A percentile compares a stretch with the other conserved stretches of the same genome.
Conservation (phyloP, 2,888 invertebrate genomes). For the Notocelia uddmanniana region DNA sequence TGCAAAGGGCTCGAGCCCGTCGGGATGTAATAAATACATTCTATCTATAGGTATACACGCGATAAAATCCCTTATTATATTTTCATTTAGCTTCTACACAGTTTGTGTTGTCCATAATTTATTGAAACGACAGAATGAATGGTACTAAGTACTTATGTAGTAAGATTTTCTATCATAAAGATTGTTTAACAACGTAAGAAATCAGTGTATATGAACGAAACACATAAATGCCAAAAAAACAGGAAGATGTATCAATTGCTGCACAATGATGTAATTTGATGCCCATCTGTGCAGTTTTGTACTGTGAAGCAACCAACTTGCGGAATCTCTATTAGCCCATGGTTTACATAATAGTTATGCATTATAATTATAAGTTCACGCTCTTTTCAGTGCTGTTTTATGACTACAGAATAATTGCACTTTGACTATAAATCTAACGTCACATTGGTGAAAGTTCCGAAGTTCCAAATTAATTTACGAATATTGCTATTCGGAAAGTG, state of each 20-base stretch:
- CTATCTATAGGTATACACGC: no score
- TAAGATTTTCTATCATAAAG: not conserved
- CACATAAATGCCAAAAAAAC: conserved; percentile 17
- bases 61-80: no score
- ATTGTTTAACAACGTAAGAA: not conserved
- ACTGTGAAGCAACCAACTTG: conserved; percentile 37
- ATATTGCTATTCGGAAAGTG: conserved; percentile 17
- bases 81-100: no score
- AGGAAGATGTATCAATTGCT: conserved; percentile 10
- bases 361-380: conserved; percentile 19
- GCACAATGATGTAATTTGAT: conserved; percentile 35
- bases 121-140: no score
- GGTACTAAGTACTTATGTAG: not conserved
- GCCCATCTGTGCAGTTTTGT: conserved; percentile 40
- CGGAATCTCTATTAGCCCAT: conserved; percentile 41
- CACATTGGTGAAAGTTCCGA: conserved; percentile 29
- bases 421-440: conserved; percentile 32
- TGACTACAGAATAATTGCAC: conserved; percentile 17
- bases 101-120: no score
- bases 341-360: conserved; percentile 42
- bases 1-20: no score
- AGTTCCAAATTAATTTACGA: conserved; percentile 26
- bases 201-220: not conserved
- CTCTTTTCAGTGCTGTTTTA: conserved; percentile 3
- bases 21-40: no score